A percentile compares a stretch with the other conserved stretches of the same genome.
Evolutionary conservation across 2,888 invertebrate species (phyloP).

Genomic region (Hydriomena furcata): DNA sequence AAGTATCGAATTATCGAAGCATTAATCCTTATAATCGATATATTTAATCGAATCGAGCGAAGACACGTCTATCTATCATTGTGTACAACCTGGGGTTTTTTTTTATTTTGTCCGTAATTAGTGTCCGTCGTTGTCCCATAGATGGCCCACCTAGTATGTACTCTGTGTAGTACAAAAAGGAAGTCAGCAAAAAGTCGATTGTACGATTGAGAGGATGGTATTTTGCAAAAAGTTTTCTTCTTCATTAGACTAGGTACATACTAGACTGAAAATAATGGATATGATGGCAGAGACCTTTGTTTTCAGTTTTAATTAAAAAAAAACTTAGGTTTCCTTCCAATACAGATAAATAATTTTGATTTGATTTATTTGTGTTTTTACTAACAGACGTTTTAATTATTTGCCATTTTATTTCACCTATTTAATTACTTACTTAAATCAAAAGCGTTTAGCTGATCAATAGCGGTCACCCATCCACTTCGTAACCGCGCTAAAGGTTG

Average conservation of each 20-base stretch:
- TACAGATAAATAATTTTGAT: no score
- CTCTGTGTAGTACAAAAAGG: slow-evolving; percentile 13
- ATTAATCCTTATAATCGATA: slow-evolving; percentile 61
- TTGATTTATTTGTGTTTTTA: no score
- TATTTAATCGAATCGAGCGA: slow-evolving; percentile 49
- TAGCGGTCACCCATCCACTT: no score
- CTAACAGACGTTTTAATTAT: no score
- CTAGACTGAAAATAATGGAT: no score
- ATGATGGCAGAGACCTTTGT: no score
- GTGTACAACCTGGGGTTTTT: slow-evolving; percentile 35
- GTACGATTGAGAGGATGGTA: slow-evolving; percentile 4
- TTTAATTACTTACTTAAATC: no score
- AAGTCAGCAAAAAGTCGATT: slow-evolving; percentile 12
- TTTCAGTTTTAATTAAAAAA: no score
- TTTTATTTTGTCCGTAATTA: slow-evolving; percentile 47
- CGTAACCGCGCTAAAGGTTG: no score
- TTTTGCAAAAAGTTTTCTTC: slow-evolving; percentile 16
- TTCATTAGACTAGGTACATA: slow-evolving; percentile 9
- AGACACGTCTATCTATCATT: slow-evolving; percentile 58
- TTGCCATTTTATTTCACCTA: no score
- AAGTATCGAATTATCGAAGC: slow-evolving; percentile 62
- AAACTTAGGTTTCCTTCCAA: no score
- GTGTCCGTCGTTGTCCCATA: slow-evolving; percentile 39
- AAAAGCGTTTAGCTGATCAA: no score
- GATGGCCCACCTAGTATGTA: slow-evolving; percentile 44